Evolutionary conservation across 2,888 invertebrate species (phyloP).

Genomic region (Ectemnius continuus): DNA sequence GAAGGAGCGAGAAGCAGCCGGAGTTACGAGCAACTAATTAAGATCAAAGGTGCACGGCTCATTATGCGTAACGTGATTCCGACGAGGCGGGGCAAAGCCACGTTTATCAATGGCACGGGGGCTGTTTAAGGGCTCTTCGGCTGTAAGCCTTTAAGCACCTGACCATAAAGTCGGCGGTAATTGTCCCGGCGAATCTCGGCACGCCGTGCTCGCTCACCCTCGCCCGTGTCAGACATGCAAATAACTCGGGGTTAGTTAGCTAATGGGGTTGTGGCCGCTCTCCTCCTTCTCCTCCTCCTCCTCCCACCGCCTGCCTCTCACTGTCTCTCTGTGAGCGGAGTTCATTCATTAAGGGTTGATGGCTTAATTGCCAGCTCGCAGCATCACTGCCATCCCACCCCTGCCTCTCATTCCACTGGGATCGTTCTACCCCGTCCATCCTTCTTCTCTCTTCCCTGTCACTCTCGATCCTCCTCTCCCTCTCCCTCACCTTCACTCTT

Average conservation of each 20-base stretch:
- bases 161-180: constrained; percentile 74
- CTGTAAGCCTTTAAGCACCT: constrained; percentile 77
- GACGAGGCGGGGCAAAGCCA: not conserved
- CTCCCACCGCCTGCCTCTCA: no score
- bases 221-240: constrained; percentile 73
- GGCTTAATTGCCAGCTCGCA: constrained; percentile 77
- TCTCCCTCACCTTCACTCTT: constrained; percentile 17
- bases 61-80: constrained; percentile 2
- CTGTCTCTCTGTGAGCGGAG: constrained; percentile 52
- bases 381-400: constrained; percentile 66
- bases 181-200: constrained; percentile 75
- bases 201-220: constrained; percentile 58
- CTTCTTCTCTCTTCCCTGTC: constrained; percentile 29
- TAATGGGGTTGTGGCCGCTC: constrained; percentile 73
- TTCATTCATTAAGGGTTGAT: constrained; percentile 78
- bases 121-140: constrained; percentile 68
- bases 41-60: constrained; percentile 18
- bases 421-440: constrained; percentile 48
- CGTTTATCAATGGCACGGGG: not conserved
- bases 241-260: constrained; percentile 78
- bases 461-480: constrained; percentile 21
- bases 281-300: constrained; percentile 45
- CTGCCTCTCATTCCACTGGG: constrained; percentile 33
- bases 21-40: constrained; percentile 12
- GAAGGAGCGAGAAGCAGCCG: not conserved